These are phyloP conservation scores for Kuschelorhynchus macadamiae DNA, from an alignment of 2,888 invertebrate species.

Conservation along the genomic window DNA sequence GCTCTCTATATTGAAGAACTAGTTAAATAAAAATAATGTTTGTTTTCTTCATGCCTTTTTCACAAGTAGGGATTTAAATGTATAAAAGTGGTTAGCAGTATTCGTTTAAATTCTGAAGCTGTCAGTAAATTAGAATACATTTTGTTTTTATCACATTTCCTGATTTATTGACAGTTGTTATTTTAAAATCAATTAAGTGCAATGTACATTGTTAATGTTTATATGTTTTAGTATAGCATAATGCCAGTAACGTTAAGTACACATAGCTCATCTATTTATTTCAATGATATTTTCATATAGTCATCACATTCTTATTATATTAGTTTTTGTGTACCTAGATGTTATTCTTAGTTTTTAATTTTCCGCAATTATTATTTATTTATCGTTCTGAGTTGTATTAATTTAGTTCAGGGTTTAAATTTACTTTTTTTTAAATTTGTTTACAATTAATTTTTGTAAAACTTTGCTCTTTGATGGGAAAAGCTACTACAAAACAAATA, in stretches of 20 bases:
- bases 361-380: constrained; percentile 28
- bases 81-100: constrained; percentile 1
- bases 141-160: not conserved
- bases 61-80: too few species aligned
- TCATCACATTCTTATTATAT: constrained; percentile 36
- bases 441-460: not conserved
- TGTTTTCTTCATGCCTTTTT: too few species aligned
- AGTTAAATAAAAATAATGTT: constrained; percentile 1
- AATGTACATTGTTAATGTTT: constrained; percentile 69
- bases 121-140: not conserved
- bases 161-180: constrained; percentile 24
- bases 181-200: constrained; percentile 55
- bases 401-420: not conserved
- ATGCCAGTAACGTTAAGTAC: constrained; percentile 66
- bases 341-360: constrained; percentile 23
- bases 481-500: not conserved
- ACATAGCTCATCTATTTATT: constrained; percentile 55
- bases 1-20: not conserved
- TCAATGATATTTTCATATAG: constrained; percentile 45
- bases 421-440: not conserved
- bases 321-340: constrained; percentile 42
- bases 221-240: constrained; percentile 68
- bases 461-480: not conserved
- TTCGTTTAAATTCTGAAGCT: not conserved
- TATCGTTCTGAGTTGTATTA: not conserved